These are phyloP conservation scores for Urocynchramus pylzowi DNA, from an alignment of 2,113 vertebrate species.

Conservation along the genomic window DNA sequence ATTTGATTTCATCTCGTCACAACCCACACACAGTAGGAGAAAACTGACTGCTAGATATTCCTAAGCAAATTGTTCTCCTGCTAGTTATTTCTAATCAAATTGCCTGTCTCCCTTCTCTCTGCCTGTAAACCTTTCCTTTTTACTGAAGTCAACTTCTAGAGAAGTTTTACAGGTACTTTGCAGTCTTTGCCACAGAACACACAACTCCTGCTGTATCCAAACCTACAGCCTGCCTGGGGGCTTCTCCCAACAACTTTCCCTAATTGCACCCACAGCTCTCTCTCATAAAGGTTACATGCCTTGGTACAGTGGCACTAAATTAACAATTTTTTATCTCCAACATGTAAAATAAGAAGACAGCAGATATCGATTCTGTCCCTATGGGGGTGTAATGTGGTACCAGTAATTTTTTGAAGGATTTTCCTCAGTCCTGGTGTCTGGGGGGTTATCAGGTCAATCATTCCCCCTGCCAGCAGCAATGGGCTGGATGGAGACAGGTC, in stretches of 20 bases:
- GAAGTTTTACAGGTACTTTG: background rate
- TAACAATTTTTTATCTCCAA: background rate
- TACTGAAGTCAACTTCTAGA: background rate
- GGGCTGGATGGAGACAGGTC: background rate
- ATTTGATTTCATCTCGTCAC: background rate
- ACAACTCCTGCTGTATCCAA: background rate
- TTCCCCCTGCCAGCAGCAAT: background rate
- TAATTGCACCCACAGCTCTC: background rate
- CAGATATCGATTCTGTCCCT: background rate
- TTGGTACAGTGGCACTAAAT: background rate
- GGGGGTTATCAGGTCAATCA: rapidly evolving
- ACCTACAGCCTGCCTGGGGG: no score
- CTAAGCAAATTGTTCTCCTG: background rate
- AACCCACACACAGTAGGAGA: background rate
- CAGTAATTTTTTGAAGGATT: background rate
- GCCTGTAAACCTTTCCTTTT: background rate
- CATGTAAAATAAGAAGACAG: background rate
- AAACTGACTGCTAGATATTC: background rate
- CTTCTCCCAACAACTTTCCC: background rate
- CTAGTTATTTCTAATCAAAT: background rate
- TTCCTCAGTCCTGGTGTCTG: background rate
- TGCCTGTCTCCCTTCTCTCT: background rate
- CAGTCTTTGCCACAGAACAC: rapidly evolving
- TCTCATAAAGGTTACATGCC: background rate
- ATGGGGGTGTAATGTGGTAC: background rate